Evolutionary conservation across 2,888 invertebrate species (phyloP).

Genomic region (Pherbina coryleti): DNA sequence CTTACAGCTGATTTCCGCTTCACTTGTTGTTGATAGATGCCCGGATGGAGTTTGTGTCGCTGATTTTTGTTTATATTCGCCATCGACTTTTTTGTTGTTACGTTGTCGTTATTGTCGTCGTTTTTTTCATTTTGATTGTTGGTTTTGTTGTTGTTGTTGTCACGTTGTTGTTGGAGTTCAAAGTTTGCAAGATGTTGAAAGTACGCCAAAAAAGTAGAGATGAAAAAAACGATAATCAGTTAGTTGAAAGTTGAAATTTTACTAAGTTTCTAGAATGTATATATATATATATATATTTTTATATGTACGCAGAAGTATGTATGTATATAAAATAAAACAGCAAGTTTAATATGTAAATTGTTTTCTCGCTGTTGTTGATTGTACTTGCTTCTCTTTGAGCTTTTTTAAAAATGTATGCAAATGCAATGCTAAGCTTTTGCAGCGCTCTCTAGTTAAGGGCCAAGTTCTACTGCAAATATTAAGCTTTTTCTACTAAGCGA

Average conservation of each 20-base stretch:
- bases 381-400: neutral
- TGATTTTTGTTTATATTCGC: constrained; percentile 80
- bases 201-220: neutral
- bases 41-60: constrained; percentile 78
- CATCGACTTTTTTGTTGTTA: constrained; percentile 70
- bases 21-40: constrained; percentile 70
- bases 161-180: neutral
- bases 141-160: neutral
- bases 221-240: neutral
- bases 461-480: neutral
- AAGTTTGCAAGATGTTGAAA: constrained; percentile 3
- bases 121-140: no score
- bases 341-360: constrained; percentile 1
- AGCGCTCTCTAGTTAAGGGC: neutral
- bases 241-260: neutral
- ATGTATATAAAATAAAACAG: neutral
- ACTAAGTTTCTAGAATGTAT: neutral
- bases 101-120: constrained; percentile 25
- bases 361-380: neutral
- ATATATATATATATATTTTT: neutral
- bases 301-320: no score
- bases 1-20: constrained; percentile 69
- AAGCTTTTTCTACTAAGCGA: no score
- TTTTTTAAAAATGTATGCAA: neutral
- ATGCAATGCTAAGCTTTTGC: neutral